Percentiles rank a stretch among this genome's conserved stretches.
phyloP scores from a whole-genome alignment of 2,888 invertebrate genomes.

The Amphipoea lucens region DNA sequence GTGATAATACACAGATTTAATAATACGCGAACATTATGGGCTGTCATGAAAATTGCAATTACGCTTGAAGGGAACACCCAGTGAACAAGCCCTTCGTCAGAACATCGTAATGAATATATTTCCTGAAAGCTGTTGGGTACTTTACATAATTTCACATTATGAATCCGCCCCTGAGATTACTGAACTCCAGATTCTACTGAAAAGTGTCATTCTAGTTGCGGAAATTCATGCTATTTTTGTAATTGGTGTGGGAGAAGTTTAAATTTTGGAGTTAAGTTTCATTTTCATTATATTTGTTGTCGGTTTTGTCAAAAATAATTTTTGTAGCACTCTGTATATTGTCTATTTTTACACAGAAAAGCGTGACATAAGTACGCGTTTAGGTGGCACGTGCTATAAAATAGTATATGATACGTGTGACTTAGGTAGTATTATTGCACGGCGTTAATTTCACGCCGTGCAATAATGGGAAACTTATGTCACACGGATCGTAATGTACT shows the following conservation, averaged over 20 bases:
- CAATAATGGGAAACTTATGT: no score
- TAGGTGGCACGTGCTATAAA: neutral
- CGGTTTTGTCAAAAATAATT: neutral
- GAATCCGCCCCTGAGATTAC: conserved; percentile 63
- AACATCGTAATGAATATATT: conserved; percentile 68
- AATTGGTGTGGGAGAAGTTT: conserved; percentile 38
- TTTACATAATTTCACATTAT: conserved; percentile 70
- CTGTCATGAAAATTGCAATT: conserved; percentile 68
- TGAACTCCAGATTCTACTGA: conserved; percentile 57
- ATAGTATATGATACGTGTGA: neutral
- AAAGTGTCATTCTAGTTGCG: conserved; percentile 60
- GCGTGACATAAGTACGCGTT: no score
- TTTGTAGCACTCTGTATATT: neutral
- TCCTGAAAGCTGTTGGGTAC: conserved; percentile 65
- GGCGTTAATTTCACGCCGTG: no score
- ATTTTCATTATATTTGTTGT: conserved; percentile 8
- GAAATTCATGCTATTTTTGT: conserved; percentile 51
- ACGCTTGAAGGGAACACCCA: conserved; percentile 57
- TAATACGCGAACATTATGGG: conserved; percentile 62
- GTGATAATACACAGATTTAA: conserved; percentile 66
- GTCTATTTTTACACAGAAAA: no score
- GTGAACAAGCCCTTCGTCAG: conserved; percentile 60
- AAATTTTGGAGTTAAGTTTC: conserved; percentile 9
- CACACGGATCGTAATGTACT: no score
- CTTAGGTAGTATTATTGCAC: no score